These are phyloP conservation scores for Drosophila birchii DNA, from an alignment of 2,888 invertebrate species.

Conservation along the genomic window DNA sequence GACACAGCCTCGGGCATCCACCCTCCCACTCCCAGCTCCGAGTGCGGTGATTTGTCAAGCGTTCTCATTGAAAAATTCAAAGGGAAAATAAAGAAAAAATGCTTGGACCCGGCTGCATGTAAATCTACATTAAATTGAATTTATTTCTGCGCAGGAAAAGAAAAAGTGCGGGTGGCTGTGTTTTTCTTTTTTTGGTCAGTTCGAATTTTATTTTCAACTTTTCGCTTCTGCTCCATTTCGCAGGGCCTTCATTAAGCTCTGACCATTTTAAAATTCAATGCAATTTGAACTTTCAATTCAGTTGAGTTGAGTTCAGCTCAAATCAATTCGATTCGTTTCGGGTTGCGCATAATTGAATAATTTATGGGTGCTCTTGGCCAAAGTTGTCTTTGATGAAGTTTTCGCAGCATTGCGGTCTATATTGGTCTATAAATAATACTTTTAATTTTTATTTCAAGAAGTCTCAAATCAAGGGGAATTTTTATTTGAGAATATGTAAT, in stretches of 20 bases:
- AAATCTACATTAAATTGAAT: conserved; percentile 78
- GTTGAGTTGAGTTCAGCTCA: conserved; percentile 30
- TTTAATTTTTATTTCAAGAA: conserved; percentile 11
- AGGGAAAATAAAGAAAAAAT: conserved; percentile 36
- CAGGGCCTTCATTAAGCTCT: conserved; percentile 70
- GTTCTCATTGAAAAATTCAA: conserved; percentile 56
- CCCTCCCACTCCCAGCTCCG: conserved; percentile 9
- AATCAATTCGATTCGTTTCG: conserved; percentile 42
- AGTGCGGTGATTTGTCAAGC: conserved; percentile 75
- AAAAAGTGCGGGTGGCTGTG: conserved; percentile 13
- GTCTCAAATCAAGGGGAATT: not conserved
- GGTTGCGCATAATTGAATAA: conserved; percentile 77
- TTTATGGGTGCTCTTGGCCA: conserved; percentile 56
- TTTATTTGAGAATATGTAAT: not conserved
- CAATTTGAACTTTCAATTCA: conserved; percentile 66
- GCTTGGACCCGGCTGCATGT: conserved; percentile 63
- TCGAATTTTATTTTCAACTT: conserved; percentile 16
- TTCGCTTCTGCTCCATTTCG: conserved; percentile 63
- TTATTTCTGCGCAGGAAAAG: conserved; percentile 49
- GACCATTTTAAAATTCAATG: conserved; percentile 80
- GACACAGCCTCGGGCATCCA: conserved; percentile 70
- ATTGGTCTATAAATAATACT: conserved; percentile 16
- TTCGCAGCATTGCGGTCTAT: conserved; percentile 29
- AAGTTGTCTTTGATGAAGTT: conserved; percentile 56
- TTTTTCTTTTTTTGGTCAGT: conserved; percentile 22